Base-by-base conservation (phyloP, 2,797 vertebrate species). In the Emys orbicularis region DNA sequence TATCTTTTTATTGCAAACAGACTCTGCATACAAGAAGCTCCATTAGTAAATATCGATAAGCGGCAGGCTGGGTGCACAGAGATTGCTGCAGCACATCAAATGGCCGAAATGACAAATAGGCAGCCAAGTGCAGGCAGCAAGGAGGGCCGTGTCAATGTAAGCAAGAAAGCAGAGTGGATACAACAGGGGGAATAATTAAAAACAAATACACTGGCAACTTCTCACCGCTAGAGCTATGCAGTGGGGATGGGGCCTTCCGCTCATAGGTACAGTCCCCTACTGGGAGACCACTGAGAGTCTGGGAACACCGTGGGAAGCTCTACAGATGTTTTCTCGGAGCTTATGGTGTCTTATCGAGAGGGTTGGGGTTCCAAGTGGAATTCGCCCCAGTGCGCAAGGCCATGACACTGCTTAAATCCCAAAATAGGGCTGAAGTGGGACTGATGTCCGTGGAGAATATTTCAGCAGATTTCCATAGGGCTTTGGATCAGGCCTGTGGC, bases 31-130 rank as follows among this genome's bases (percentile, higher is more conserved):
- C 88, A 84, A 97, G 97, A 96, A 93, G 72, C 92, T 94, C 97
- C 95, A 97, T 98, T 98, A 98, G 97, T 93, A 97, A 97, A 96
- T 96, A 98, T 97, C 95, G 95, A 98, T 96, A 95, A 88, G 1
- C 44, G 80, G 93, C 94, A 95, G 96, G 93, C 90, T 97, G 95
- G 97, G 96, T 81, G 83, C 96, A 92, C 92, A 96, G 93, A 95
- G 96, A 97, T 97, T 95, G 88, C 89, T 85, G 77, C 0, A n/a
- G 96, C 84, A 89, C 90, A 85, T 96, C 97, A 97, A 94, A 95
- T 83, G 86, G 90, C 86, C 95, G 86, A 98, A 96, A 97, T 96
- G 97, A 98, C 88, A 94, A 95, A 97, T 11, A 94, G 96, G 95
- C 95, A 94, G 89, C 90, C 95, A 53, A 85, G 87, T 37, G 5